Evolutionary conservation across 2,113 vertebrate genomes (phyloP), one percentile per base, ranked within the genome.

Genomic region (Callorhinus ursinus): DNA sequence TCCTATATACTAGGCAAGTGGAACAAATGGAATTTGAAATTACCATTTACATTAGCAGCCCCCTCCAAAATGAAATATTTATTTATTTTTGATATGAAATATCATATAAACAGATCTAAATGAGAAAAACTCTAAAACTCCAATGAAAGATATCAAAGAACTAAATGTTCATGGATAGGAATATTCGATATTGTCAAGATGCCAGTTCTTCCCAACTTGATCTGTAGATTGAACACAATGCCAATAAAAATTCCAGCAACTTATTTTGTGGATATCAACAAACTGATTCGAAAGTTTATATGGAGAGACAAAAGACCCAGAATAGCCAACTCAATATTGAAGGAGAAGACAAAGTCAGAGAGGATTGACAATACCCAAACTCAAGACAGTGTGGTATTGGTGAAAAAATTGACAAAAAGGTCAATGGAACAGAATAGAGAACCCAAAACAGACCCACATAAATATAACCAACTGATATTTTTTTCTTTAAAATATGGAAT

Each of bases 11-110:
- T 12, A 31, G 26, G 26, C 76, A 85, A 84, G 18, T 33, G 76
- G 31, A 92, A 83, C 81, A 93, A 79, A 28, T 28, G 7, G 28
- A 93, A 79, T 93, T 67, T 46, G n/a, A 93, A 86, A 90, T 90
- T 65, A 39, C 22, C 59, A 39, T 67, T 53, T 53, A 90, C 24
- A 80, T 67, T 65, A 65, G 74, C 42, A 80, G 7, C 2, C 33
- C 33, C 22, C 24, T 24, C 39, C 21, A 15, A 53, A 87, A 55
- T n/a, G 12, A 85, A 85, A 51, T 49, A 55, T 55, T 71, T 26
- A 42, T 63, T 33, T 33, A 83, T 83, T 87, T 71, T 87, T 71
- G 5, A 53, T n/a, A 80, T 49, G 36, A 24, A 74, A 42, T 74
- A 42, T 22, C 36, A 79, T 53, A 11, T 53, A 31, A 51, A 53